Conservation (phyloP, 2,113 vertebrate species). For the Sorex araneus region DNA sequence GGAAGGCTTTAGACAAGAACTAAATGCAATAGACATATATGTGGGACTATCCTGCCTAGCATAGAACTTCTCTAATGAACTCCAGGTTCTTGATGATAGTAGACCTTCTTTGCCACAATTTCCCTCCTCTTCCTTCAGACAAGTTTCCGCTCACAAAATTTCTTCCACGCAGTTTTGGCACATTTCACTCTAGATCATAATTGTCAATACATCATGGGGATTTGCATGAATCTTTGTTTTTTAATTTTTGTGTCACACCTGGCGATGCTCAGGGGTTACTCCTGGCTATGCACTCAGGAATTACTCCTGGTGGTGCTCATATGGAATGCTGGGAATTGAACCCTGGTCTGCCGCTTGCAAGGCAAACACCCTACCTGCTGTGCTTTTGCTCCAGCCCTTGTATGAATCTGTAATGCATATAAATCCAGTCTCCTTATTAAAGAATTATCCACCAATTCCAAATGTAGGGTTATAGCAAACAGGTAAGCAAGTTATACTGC, state of each 20-base stretch:
- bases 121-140: background rate
- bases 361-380: too few relatives aligned
- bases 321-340: too few relatives aligned
- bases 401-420: background rate
- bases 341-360: too few relatives aligned
- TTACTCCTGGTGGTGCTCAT: too few relatives aligned
- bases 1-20: background rate
- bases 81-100: accelerated
- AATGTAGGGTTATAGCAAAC: background rate
- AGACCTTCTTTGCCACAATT: background rate
- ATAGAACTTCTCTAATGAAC: background rate
- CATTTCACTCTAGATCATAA: background rate
- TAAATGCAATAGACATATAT: background rate
- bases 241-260: too few relatives aligned
- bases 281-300: too few relatives aligned
- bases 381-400: too few relatives aligned
- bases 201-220: background rate
- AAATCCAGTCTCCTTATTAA: background rate
- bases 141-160: accelerated
- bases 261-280: too few relatives aligned
- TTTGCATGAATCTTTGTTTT: too few relatives aligned
- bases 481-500: background rate
- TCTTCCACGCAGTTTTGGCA: background rate
- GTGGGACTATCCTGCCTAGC: background rate
- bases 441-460: too few relatives aligned